Evolutionary conservation across 2,888 invertebrate genomes (phyloP), one percentile per base, ranked within the genome.

Genomic region (Alloscopus bannaensis): DNA sequence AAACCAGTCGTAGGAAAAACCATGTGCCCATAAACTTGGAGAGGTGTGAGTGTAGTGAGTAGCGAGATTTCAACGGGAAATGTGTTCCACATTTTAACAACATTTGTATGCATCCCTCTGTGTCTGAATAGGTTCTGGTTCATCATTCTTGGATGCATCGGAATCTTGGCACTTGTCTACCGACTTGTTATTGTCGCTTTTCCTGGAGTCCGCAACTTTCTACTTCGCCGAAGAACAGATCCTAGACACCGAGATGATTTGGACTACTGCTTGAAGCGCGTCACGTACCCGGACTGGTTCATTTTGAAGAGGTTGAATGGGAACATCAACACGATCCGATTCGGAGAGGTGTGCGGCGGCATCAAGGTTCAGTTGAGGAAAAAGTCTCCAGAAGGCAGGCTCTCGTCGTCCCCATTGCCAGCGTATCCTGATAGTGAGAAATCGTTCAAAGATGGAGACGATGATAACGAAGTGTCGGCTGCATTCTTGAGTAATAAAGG

Each of bases 71-170:
- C n/a, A n/a, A n/a, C n/a, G n/a, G n/a, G n/a, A n/a, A n/a, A n/a
- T n/a, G n/a, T n/a, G n/a, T n/a, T n/a, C n/a, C n/a, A n/a, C n/a
- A n/a, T n/a, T n/a, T n/a, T n/a, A n/a, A n/a, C n/a, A n/a, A n/a
- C n/a, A n/a, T n/a, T n/a, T n/a, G n/a, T n/a, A n/a, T n/a, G n/a
- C n/a, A n/a, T n/a, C n/a, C n/a, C n/a, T n/a, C n/a, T n/a, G n/a
- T 28, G n/a, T n/a, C n/a, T 28, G 57, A 64, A 47, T 55, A 87
- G 87, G 87, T 87, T 87, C 76, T 87, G 87, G 87, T 87, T 86
- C 78, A 85, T 87, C 42, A 84, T 87, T 55, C 69, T 87, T 60
- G 84, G 85, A 6, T 73, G 81, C 31, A 77, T 87, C 36, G 83
- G 86, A 3, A 84, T 86, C 1, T 71, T 84, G 1, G 81, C 83